phyloP scores from a whole-genome alignment of 2,888 invertebrate species.

The Polydrusus cervinus region DNA sequence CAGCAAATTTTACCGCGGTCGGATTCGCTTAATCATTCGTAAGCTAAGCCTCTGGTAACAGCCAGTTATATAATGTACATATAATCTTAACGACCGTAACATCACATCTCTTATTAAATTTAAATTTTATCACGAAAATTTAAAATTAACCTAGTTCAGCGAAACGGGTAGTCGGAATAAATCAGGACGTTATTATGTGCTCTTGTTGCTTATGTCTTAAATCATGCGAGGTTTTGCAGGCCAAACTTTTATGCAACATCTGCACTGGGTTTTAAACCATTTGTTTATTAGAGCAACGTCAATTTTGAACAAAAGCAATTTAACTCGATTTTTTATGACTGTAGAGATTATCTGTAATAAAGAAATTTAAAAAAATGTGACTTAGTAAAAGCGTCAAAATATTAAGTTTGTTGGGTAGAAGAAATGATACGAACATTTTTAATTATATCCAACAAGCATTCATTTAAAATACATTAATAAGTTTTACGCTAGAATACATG shows the following conservation, averaged over 20 bases:
- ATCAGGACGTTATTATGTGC: conserved; percentile 18
- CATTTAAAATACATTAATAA: conserved; percentile 1
- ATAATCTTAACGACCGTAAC: too few relatives aligned
- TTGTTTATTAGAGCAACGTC: conserved; percentile 30
- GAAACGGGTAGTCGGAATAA: conserved; percentile 28
- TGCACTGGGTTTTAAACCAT: conserved; percentile 29
- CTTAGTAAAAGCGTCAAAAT: too few relatives aligned
- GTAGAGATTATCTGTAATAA: neutral
- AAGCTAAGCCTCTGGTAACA: too few relatives aligned
- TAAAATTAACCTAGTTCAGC: conserved; percentile 40
- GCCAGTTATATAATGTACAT: too few relatives aligned
- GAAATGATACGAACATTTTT: too few relatives aligned
- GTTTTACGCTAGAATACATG: neutral
- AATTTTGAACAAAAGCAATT: neutral
- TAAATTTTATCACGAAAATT: conserved; percentile 32
- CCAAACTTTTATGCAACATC: conserved; percentile 36
- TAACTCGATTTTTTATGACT: neutral
- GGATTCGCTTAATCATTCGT: too few relatives aligned
- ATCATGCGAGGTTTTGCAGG: conserved; percentile 33
- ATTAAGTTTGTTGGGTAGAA: too few relatives aligned
- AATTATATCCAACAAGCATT: too few relatives aligned
- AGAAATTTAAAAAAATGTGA: too few relatives aligned
- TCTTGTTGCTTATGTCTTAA: conserved; percentile 35
- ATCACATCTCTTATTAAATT: too few relatives aligned
- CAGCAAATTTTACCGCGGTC: too few relatives aligned